Evolutionary conservation across 2,113 vertebrate species (phyloP).

Genomic region (Heliornis fulica): DNA sequence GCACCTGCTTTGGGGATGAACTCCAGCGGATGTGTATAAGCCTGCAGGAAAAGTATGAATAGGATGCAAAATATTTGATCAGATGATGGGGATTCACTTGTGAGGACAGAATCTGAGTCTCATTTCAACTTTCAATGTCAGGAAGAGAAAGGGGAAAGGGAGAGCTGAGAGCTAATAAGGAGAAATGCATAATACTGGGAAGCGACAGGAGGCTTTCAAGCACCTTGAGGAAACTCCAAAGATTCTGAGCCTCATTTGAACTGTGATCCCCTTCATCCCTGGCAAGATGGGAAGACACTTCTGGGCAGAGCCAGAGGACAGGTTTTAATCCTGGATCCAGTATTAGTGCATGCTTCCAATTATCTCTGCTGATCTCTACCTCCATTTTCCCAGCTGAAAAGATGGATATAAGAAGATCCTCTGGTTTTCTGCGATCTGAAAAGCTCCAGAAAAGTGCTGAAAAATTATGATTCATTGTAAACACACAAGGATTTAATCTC

Average conservation of each 20-base stretch:
- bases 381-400: background rate
- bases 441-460: background rate
- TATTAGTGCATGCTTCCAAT: background rate
- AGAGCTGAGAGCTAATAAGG: background rate
- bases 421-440: background rate
- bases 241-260: background rate
- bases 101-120: fast-evolving
- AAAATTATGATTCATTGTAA: background rate
- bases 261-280: background rate
- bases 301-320: background rate
- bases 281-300: background rate
- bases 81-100: background rate
- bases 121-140: background rate
- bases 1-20: background rate
- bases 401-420: background rate
- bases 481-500: background rate
- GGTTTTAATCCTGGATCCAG: background rate
- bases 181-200: background rate
- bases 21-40: fast-evolving
- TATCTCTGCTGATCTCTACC: background rate
- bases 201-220: background rate
- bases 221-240: background rate
- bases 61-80: background rate
- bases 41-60: background rate
- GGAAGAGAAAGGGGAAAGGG: background rate